Base-by-base conservation (phyloP, 2,888 invertebrate genomes). In the Xestobium rufovillosum region DNA sequence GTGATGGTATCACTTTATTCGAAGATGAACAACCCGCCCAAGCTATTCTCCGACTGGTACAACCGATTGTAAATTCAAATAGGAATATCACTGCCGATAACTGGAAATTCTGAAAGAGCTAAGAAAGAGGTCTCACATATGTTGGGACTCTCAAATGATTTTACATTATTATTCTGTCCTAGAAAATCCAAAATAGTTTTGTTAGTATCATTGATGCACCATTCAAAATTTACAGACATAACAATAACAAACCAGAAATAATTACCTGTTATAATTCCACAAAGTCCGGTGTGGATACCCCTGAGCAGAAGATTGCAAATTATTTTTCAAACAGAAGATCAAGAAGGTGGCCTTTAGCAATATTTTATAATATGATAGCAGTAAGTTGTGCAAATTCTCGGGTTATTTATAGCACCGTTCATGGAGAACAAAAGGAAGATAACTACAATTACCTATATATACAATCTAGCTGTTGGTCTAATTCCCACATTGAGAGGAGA, bases 391-490 rank as follows among this genome's bases (percentile, higher is more conserved):
- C 23, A n/a, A 23, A 23, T 23, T 23, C 23, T n/a, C 8, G 23
- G 23, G n/a, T 23, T 9, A 23, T 23, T 9, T 23, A 9, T 23
- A 8, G n/a, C 8, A 23, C 23, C 8, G n/a, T 23, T 23, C 23
- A 23, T 23, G n/a, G n/a, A 23, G n/a, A 23, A 9, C 23, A 23
- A 23, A 23, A 23, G n/a, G 23, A 23, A 23, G n/a, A 23, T 23
- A 23, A 23, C 23, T 23, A 23, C 23, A 23, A 23, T n/a, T 23
- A 23, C n/a, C n/a, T n/a, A n/a, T n/a, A 23, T 23, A 23, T 23
- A 23, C 23, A 23, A 23, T 23, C 23, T 23, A 23, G 23, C 23
- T 23, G n/a, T n/a, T n/a, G n/a, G n/a, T n/a, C n/a, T n/a, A n/a
- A n/a, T n/a, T n/a, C n/a, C n/a, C n/a, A n/a, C n/a, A n/a, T n/a